Evolutionary conservation across 1,140 invertebrate genomes (phyloP), one percentile per base, ranked within the genome.

Genomic region (Ylistrum balloti): DNA sequence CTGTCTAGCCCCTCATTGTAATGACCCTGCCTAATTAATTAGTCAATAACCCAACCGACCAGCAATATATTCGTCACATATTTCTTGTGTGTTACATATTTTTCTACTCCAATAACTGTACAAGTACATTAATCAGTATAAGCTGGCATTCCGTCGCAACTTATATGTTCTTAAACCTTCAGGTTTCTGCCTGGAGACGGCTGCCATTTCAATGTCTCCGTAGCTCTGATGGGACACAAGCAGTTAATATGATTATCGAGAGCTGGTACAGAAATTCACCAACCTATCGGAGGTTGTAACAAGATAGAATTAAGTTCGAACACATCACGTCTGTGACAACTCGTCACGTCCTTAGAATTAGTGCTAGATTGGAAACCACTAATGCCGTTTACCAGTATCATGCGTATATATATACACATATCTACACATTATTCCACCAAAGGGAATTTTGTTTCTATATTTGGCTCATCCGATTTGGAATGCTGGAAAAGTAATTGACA

Each of bases 341-440:
- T 74, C 56, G 28, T 74, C 56, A 74, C 22, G 56, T 17, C 22
- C 13, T 7, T 74, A 74, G 56, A 74, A 74, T 74, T 74, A 74
- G 56, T n/a, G 28, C 56, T 74, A 74, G 22, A 74, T 74, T 74
- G 56, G 56, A 74, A 74, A 28, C 56, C 56, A 74, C 56, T 74
- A 74, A 74, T 74, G 56, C n/a, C 22, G 56, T 74, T 74, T 28
- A n/a, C n/a, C 7, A 74, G 56, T 74, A 5, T 74, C n/a, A 74
- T 74, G 9, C 56, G 22, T 74, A n/a, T 74, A 74, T 74, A 74
- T 74, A 74, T 74, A 74, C 28, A 74, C 22, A 74, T 28, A 74
- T 11, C n/a, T 11, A 28, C n/a, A 28, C 56, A 74, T 17, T n/a
- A 28, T 48, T 48, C 15, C 45, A 48, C 22, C 11, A 74, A 74